These are phyloP conservation scores for Drosophila peninsularis DNA, from an alignment of 2,888 invertebrate species.

Conservation along the genomic window DNA sequence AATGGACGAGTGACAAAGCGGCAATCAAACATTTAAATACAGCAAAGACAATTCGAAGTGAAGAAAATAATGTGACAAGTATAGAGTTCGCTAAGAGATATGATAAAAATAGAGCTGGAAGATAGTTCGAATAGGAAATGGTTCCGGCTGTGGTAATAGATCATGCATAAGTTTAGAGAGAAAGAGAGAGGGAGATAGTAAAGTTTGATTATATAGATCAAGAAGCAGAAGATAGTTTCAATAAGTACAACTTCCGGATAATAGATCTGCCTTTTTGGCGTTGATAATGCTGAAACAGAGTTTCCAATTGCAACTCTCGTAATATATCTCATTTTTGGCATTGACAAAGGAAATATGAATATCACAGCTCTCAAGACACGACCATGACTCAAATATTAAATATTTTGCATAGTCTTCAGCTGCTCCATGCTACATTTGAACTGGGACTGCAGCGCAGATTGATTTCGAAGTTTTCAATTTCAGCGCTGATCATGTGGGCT, in stretches of 20 bases:
- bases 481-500: constrained; percentile 17
- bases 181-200: not conserved
- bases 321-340: not conserved
- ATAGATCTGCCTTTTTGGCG: not conserved
- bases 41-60: not conserved
- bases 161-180: not conserved
- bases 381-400: constrained; percentile 40
- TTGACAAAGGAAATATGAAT: constrained; percentile 1
- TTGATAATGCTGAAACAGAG: not conserved
- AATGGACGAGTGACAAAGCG: constrained; percentile 14
- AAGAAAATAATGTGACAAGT: constrained; percentile 9
- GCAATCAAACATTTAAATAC: constrained; percentile 8
- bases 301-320: too few relatives aligned
- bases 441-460: constrained; percentile 24
- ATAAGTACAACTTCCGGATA: not conserved
- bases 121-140: not conserved
- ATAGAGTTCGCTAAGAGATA: not conserved
- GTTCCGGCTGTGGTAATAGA: not conserved
- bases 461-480: constrained; percentile 33
- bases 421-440: constrained; percentile 7
- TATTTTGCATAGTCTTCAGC: constrained; percentile 11
- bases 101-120: not conserved
- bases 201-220: not conserved
- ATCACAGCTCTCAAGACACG: not conserved
- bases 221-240: not conserved